Evolutionary conservation across 2,888 invertebrate genomes (phyloP).

Genomic region (Lasioglossum oenotherae): DNA sequence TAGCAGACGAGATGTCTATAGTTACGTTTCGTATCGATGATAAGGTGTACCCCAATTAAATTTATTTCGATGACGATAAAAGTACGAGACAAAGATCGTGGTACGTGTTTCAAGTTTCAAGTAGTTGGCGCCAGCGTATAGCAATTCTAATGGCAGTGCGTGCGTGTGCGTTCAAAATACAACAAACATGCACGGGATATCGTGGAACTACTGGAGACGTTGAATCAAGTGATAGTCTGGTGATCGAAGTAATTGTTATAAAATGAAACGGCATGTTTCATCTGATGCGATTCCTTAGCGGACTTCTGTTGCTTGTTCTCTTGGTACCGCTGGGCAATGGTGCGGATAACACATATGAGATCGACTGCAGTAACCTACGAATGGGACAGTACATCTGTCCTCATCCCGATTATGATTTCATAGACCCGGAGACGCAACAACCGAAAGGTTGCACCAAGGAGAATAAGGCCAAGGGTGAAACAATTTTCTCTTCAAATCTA

Average conservation of each 20-base stretch:
- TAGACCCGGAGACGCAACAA: constrained; percentile 96
- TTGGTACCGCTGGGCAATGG: constrained; percentile 70
- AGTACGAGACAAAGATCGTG: constrained; percentile 26
- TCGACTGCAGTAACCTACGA: constrained; percentile 90
- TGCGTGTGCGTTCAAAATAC: constrained; percentile 61
- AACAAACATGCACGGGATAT: constrained; percentile 55
- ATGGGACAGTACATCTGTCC: constrained; percentile 94
- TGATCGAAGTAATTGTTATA: constrained; percentile 54
- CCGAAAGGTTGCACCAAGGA: constrained; percentile 91
- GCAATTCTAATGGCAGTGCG: constrained; percentile 28
- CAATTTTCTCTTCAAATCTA: constrained; percentile 28
- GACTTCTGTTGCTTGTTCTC: constrained; percentile 66
- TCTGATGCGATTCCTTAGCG: constrained; percentile 65
- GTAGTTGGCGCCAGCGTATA: constrained; percentile 48
- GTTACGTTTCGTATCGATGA: not conserved
- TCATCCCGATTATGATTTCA: constrained; percentile 90
- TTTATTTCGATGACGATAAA: not conserved
- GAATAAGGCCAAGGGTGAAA: constrained; percentile 91
- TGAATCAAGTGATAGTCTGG: constrained; percentile 48
- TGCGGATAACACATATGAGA: constrained; percentile 77
- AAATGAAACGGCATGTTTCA: constrained; percentile 73
- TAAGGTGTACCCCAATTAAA: not conserved
- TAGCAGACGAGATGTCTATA: not conserved
- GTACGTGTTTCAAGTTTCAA: not conserved
- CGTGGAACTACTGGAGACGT: constrained; percentile 26